These are phyloP conservation scores for Cinclus cinclus DNA, from an alignment of 2,113 vertebrate species.

Conservation along the genomic window DNA sequence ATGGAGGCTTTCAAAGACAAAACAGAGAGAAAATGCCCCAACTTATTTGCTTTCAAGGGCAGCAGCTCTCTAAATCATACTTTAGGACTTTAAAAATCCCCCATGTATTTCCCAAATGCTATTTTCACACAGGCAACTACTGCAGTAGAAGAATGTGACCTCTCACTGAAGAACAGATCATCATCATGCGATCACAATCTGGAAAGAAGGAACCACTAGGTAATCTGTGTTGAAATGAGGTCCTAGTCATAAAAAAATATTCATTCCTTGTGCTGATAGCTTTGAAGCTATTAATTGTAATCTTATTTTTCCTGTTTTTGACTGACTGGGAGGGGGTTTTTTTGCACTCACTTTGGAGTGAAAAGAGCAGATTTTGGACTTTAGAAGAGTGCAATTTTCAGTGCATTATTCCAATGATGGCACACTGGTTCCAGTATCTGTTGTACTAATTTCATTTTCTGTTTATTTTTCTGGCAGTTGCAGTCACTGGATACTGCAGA, in stretches of 20 bases:
- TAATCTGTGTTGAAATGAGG: not conserved
- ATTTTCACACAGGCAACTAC: not conserved
- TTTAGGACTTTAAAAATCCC: not conserved
- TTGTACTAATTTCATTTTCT: not conserved
- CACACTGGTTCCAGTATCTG: not conserved
- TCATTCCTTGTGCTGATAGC: not conserved
- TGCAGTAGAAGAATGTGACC: not conserved
- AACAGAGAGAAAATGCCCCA: not conserved
- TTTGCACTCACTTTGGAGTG: not conserved
- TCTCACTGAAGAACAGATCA: not conserved
- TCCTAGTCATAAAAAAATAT: not conserved
- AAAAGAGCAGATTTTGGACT: not conserved
- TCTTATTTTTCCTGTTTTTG: not conserved
- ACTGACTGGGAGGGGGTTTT: not conserved
- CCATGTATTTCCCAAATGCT: not conserved
- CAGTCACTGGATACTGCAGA: not conserved
- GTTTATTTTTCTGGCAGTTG: not conserved
- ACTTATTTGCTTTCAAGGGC: not conserved
- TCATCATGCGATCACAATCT: not conserved
- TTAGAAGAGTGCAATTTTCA: not conserved
- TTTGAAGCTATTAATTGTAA: not conserved
- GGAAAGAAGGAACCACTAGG: not conserved
- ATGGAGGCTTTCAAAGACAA: not conserved
- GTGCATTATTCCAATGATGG: not conserved
- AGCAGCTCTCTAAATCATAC: not conserved